Evolutionary conservation across 2,888 invertebrate species (phyloP).

Genomic region (Heteropelma amictum): DNA sequence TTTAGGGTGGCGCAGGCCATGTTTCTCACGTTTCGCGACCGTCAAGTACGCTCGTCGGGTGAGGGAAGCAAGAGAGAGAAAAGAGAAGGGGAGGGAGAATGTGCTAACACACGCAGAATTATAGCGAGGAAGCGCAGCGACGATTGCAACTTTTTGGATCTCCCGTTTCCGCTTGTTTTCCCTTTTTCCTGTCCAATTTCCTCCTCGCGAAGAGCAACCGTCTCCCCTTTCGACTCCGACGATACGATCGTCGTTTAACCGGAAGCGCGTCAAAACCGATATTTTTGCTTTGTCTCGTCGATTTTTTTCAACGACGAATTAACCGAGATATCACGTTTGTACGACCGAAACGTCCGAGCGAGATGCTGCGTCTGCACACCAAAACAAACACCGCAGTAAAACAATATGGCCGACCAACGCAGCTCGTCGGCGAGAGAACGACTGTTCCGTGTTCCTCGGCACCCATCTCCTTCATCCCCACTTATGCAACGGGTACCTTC

Average conservation of each 20-base stretch:
- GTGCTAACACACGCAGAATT: constrained; percentile 22
- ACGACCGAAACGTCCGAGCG: constrained; percentile 56
- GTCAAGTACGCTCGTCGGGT: constrained; percentile 56
- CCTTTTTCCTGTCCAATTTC: not conserved
- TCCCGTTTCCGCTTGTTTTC: constrained; percentile 10
- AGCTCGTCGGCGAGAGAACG: constrained; percentile 65
- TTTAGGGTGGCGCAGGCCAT: constrained; percentile 99
- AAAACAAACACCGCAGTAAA: constrained; percentile 75
- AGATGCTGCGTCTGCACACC: constrained; percentile 62
- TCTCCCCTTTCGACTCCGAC: not conserved
- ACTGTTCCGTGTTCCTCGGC: constrained; percentile 62
- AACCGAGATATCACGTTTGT: constrained; percentile 51
- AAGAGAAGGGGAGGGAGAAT: not conserved
- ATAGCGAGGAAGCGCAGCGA: not conserved
- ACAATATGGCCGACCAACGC: constrained; percentile 75
- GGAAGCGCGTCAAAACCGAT: not conserved
- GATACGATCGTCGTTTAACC: not conserved
- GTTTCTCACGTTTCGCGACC: constrained; percentile 80
- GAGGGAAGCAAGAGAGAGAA: not conserved
- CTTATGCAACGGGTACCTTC: not conserved
- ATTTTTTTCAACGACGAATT: constrained; percentile 15
- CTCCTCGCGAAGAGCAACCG: not conserved
- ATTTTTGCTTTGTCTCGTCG: not conserved
- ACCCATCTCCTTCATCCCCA: constrained; percentile 61
- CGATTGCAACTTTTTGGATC: not conserved